Evolutionary conservation across 2,113 vertebrate genomes (phyloP), one percentile per base, ranked within the genome.

Genomic region (Puma concolor): DNA sequence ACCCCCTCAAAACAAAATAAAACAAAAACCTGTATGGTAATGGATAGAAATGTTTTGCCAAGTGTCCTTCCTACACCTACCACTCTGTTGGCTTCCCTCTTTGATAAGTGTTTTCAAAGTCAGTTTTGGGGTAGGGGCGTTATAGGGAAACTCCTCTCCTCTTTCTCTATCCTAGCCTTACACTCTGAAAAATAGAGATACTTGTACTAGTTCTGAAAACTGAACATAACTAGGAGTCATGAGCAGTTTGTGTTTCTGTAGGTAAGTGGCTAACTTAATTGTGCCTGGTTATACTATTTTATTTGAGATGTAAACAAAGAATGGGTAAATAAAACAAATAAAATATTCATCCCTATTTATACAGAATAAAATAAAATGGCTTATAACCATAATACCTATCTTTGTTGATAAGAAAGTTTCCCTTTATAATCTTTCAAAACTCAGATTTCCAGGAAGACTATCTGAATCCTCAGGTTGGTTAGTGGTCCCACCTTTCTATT

Each of bases 91-190:
- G 23, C n/a, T 80, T 95, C 23, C 66, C 31, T 57, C n/a, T 94
- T 71, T 85, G 54, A 76, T 69, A 89, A 96, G 27, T 85, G 72
- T 85, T 63, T 92, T 93, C 54, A 93, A 95, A 44, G 27, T 92
- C 25, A 57, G 7, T 89, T 87, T 95, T 57, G n/a, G 74, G 38
- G 14, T 4, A 4, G 14, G 6, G 31, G 16, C 0, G 0, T 57
- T 60, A 60, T 2, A 19, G 44, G 16, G 31, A 36, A 16, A 12
- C n/a, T 54, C 12, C 10, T 90, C 36, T 33, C 12, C 33, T 44
- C 12, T 94, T 33, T 94, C 41, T 94, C 64, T 66, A 12, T n/a
- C 23, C 19, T 3, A 87, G 12, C 1, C 7, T 91, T 76, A 69
- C 12, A 23, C 29, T 52, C 41, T 83, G 31, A 94, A 64, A 74